These are phyloP conservation scores for Stegana nigrithorax DNA, from an alignment of 2,888 invertebrate genomes.

Conservation along the genomic window DNA sequence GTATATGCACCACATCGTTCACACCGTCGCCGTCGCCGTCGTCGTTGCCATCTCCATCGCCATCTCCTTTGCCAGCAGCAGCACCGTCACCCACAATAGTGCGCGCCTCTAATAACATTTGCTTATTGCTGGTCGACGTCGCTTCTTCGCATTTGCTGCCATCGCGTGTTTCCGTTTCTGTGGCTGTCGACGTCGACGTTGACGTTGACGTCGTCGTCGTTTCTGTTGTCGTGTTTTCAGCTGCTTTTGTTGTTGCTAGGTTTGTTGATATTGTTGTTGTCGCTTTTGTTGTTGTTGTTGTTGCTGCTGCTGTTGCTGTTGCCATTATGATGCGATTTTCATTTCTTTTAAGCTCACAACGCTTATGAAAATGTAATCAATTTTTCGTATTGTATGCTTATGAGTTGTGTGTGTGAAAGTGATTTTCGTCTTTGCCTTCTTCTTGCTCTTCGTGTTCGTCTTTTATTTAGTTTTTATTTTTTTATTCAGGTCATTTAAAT, in stretches of 20 bases:
- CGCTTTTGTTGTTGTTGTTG: conserved; percentile 20
- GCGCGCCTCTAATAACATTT: too few species aligned
- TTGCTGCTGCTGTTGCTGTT: conserved; percentile 25
- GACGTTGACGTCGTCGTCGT: background rate
- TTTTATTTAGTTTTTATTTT: conserved; percentile 35
- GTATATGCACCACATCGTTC: too few species aligned
- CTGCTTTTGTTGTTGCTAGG: background rate
- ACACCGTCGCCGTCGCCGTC: too few species aligned
- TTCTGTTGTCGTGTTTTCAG: too few species aligned
- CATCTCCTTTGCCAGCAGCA: too few species aligned
- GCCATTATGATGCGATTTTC: conserved; percentile 11
- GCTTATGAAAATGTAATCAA: conserved; percentile 19
- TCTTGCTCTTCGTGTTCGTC: conserved; percentile 1
- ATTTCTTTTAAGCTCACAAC: background rate
- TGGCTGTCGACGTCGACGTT: conserved; percentile 24
- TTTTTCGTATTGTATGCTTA: conserved; percentile 6
- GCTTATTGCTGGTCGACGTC: too few species aligned
- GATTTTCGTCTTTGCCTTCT: background rate
- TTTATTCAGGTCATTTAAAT: conserved; percentile 52
- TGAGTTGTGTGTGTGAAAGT: conserved; percentile 6
- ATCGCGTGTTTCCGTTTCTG: conserved; percentile 19
- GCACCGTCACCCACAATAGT: too few species aligned
- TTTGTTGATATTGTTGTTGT: background rate
- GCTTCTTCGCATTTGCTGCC: too few species aligned
- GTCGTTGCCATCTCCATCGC: too few species aligned